Percentiles rank a stretch among this genome's conserved stretches.
These are phyloP conservation scores for Lagocephalus sceleratus DNA, from an alignment of 2,797 vertebrate species.

Conservation along the genomic window DNA sequence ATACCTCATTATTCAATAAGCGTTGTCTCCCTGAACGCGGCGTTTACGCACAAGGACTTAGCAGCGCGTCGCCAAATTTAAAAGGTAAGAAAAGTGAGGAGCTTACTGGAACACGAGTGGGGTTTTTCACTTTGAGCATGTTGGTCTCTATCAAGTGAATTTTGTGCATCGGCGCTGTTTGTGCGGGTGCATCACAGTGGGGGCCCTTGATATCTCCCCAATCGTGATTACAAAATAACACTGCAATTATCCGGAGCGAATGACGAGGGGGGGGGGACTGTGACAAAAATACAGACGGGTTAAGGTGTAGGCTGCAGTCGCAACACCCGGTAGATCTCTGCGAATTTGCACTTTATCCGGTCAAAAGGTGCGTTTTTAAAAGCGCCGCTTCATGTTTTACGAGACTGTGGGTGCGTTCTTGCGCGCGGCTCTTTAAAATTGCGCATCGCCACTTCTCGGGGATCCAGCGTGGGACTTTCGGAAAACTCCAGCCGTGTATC, in stretches of 20 bases:
- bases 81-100: constrained; percentile 85
- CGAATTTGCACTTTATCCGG: too few relatives aligned
- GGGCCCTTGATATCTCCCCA: constrained; percentile 78
- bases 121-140: constrained; percentile 37
- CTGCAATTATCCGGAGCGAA: constrained; percentile 85
- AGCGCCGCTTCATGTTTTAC: constrained; percentile 7
- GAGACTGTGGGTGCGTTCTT: background rate
- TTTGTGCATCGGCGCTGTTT: constrained; percentile 66
- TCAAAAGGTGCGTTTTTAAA: background rate
- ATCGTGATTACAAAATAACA: constrained; percentile 86
- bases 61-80: constrained; percentile 80
- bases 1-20: constrained; percentile 94
- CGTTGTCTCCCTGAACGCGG: constrained; percentile 86
- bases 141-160: constrained; percentile 79
- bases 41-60: constrained; percentile 86
- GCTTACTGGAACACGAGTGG: constrained; percentile 58
- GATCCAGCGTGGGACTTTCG: constrained; percentile 20
- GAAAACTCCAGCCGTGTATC: constrained; percentile 33
- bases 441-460: constrained; percentile 20
- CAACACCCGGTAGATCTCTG: too few relatives aligned
- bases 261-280: constrained; percentile 67
- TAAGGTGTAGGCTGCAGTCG: too few relatives aligned
- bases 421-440: constrained; percentile 25
- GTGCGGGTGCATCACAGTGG: constrained; percentile 72
- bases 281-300: too few relatives aligned